Percentiles rank a stretch among this genome's conserved stretches.
Evolutionary conservation across 2,113 vertebrate species (phyloP).

Genomic region (Hyla sarda): DNA sequence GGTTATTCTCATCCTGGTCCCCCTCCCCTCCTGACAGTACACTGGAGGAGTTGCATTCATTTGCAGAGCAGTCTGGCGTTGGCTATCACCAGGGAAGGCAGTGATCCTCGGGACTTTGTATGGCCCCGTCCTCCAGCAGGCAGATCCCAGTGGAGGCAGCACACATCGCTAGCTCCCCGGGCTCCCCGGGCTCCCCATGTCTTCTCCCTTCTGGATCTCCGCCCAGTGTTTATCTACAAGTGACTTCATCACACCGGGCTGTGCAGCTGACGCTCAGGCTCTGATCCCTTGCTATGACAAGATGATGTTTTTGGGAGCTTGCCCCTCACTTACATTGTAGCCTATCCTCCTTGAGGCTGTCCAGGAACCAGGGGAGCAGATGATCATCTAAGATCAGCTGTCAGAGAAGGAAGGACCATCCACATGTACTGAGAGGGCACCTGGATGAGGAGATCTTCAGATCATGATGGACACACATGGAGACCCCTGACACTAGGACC

Average conservation of each 20-base stretch:
- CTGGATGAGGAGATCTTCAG: conserved; percentile 1
- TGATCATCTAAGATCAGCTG: no score
- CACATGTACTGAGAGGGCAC: background rate
- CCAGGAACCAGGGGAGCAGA: background rate
- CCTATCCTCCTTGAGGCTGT: background rate
- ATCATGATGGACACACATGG: background rate
- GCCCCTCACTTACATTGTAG: background rate
- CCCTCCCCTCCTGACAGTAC: conserved; percentile 28
- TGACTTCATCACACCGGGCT: conserved; percentile 40
- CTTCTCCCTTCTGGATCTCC: background rate
- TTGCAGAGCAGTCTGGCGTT: conserved; percentile 42
- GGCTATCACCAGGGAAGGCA: conserved; percentile 34
- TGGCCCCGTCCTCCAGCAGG: conserved; percentile 35
- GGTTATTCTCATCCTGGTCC: background rate
- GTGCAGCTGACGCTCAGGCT: background rate
- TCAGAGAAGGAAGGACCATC: background rate
- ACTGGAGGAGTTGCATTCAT: conserved; percentile 48
- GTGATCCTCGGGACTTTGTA: conserved; percentile 4
- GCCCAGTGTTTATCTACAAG: conserved; percentile 26
- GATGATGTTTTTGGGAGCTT: background rate
- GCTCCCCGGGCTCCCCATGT: conserved; percentile 12
- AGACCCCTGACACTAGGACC: background rate
- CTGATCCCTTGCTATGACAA: background rate
- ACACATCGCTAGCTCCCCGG: background rate
- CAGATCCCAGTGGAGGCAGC: conserved; percentile 37